These are phyloP conservation scores for Graptemys geographica DNA, from an alignment of 2,797 vertebrate species.

Conservation along the genomic window DNA sequence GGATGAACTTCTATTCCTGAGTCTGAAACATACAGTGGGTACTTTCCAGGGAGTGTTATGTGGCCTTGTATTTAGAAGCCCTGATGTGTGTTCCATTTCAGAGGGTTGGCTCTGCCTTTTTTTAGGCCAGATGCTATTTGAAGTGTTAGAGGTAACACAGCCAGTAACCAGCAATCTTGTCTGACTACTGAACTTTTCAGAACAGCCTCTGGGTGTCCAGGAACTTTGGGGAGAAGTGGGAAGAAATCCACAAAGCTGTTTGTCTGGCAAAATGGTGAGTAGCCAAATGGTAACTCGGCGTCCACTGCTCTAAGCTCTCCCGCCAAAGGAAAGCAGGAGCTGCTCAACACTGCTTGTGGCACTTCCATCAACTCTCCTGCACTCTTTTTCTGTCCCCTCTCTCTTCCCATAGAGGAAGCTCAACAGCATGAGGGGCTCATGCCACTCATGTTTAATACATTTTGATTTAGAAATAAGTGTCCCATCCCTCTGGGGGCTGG, in stretches of 20 bases:
- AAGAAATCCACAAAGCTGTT: conserved; percentile 87
- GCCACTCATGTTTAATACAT: too few species aligned
- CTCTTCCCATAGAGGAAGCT: background rate
- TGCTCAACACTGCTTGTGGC: background rate
- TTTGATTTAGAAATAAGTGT: background rate
- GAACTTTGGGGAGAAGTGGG: conserved; percentile 90
- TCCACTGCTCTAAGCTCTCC: background rate
- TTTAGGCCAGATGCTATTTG: background rate
- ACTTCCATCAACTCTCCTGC: background rate
- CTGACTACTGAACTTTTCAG: conserved; percentile 78
- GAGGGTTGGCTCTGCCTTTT: background rate
- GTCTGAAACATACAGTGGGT: background rate
- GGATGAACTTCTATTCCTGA: background rate
- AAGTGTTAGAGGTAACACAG: conserved; percentile 17
- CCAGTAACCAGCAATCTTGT: background rate
- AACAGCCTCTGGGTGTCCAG: conserved; percentile 92
- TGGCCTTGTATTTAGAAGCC: background rate
- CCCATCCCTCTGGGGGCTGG: too few species aligned
- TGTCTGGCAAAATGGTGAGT: conserved; percentile 96
- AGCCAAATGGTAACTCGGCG: conserved; percentile 43
- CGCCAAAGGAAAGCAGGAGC: background rate
- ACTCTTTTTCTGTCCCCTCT: background rate
- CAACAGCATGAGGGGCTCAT: background rate
- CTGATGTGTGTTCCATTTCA: background rate
- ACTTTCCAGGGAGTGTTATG: background rate